Percentiles rank a stretch among this genome's conserved stretches.
These are phyloP conservation scores for Dasypus novemcinctus DNA, from an alignment of 2,113 vertebrate genomes.

Conservation along the genomic window DNA sequence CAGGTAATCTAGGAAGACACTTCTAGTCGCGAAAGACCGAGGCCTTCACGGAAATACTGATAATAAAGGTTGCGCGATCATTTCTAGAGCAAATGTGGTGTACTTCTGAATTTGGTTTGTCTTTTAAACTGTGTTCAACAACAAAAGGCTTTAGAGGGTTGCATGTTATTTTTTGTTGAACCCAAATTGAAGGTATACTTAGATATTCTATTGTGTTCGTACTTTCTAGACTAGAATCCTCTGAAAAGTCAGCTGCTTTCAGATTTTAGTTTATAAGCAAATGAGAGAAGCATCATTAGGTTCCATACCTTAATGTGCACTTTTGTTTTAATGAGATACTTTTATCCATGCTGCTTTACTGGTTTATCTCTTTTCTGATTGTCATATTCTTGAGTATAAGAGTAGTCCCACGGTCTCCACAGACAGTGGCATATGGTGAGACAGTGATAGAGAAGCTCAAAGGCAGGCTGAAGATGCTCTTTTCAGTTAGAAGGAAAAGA, in stretches of 20 bases:
- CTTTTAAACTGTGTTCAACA: not conserved
- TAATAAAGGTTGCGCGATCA: not conserved
- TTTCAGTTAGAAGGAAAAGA: not conserved
- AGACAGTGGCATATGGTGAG: not conserved
- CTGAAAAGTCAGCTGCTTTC: not conserved
- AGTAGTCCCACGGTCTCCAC: not conserved
- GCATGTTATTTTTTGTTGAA: not conserved
- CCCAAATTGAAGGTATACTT: not conserved
- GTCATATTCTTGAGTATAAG: conserved; percentile 46
- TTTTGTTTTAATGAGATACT: not conserved
- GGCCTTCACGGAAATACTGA: not conserved
- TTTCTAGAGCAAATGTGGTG: not conserved
- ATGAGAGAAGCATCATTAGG: not conserved
- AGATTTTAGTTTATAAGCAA: too few relatives aligned
- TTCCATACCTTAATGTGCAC: not conserved
- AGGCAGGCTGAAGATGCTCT: not conserved
- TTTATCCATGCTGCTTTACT: not conserved
- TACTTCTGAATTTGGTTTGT: not conserved
- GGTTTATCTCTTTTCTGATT: conserved; percentile 52
- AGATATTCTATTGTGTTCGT: not conserved
- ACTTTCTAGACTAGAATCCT: not conserved
- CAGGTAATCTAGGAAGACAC: conserved; percentile 19
- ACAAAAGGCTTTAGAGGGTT: not conserved
- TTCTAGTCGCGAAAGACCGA: not conserved
- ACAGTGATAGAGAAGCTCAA: not conserved